These are phyloP conservation scores for Latrodectus elegans DNA, from an alignment of 2,888 invertebrate genomes.

Conservation along the genomic window DNA sequence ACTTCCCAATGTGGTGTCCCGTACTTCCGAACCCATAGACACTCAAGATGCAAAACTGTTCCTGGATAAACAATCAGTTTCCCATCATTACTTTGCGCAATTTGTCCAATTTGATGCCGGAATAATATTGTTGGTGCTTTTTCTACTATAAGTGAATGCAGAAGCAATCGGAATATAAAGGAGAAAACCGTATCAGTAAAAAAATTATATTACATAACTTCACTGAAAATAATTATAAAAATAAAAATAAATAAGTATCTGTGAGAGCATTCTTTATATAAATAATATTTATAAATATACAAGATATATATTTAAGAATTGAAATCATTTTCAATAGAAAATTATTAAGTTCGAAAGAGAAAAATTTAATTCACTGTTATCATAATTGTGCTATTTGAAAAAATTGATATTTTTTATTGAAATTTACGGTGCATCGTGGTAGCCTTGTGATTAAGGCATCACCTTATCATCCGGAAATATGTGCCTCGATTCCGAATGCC, in stretches of 20 bases:
- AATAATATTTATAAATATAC: too few relatives aligned
- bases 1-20: conserved; percentile 88
- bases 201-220: too few relatives aligned
- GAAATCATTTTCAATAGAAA: not conserved
- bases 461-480: too few relatives aligned
- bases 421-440: too few relatives aligned
- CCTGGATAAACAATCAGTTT: conserved; percentile 89
- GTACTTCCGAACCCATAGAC: conserved; percentile 89
- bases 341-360: not conserved
- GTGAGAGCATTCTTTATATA: too few relatives aligned
- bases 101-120: conserved; percentile 86
- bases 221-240: too few relatives aligned
- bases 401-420: too few relatives aligned
- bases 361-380: not conserved
- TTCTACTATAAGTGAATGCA: conserved; percentile 80
- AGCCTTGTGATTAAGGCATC: too few relatives aligned
- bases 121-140: conserved; percentile 90
- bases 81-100: conserved; percentile 90
- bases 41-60: conserved; percentile 89
- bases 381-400: not conserved
- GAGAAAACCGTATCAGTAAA: too few relatives aligned
- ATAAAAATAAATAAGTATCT: too few relatives aligned
- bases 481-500: too few relatives aligned
- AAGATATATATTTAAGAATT: not conserved
- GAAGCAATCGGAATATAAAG: not conserved